Conservation (phyloP, 53 echinoderm and acorn worm genomes). For the Luidia sarsii region DNA sequence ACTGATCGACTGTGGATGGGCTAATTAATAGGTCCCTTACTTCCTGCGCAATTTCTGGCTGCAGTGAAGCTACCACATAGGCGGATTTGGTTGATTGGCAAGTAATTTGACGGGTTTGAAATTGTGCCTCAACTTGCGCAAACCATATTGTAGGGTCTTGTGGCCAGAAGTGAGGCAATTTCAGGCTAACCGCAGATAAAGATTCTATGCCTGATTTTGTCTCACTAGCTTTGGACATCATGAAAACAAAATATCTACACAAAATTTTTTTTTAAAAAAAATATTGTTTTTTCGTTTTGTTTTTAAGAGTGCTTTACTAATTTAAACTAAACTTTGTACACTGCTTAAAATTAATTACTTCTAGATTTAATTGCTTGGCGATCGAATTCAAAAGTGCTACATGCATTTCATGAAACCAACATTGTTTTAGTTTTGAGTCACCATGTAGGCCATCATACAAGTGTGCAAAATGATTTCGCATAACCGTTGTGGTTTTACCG, state of each 20-base stretch:
- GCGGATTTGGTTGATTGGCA: background rate
- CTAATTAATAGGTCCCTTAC: constrained; percentile 19
- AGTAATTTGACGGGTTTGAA: constrained; percentile 1
- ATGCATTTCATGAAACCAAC: constrained; percentile 18
- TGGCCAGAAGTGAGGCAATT: constrained; percentile 20
- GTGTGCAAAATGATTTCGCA: constrained; percentile 25
- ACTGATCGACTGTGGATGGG: background rate
- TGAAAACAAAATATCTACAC: no score
- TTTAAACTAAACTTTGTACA: no score
- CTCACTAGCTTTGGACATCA: no score
- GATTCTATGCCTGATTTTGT: background rate
- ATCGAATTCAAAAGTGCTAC: no score
- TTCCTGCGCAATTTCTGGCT: constrained; percentile 5
- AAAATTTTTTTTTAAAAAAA: no score
- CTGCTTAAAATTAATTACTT: no score
- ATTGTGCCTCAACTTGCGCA: constrained; percentile 21
- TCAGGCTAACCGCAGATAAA: constrained; percentile 1
- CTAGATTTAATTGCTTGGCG: no score
- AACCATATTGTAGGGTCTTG: constrained; percentile 27
- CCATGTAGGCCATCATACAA: constrained; percentile 51
- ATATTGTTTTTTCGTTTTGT: no score
- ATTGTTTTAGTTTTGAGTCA: background rate
- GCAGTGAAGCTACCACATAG: background rate
- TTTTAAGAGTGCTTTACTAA: no score
- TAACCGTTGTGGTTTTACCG: background rate